These are phyloP conservation scores for Patiria miniata DNA, from an alignment of 35 echinoderm and acorn worm genomes.

Conservation along the genomic window DNA sequence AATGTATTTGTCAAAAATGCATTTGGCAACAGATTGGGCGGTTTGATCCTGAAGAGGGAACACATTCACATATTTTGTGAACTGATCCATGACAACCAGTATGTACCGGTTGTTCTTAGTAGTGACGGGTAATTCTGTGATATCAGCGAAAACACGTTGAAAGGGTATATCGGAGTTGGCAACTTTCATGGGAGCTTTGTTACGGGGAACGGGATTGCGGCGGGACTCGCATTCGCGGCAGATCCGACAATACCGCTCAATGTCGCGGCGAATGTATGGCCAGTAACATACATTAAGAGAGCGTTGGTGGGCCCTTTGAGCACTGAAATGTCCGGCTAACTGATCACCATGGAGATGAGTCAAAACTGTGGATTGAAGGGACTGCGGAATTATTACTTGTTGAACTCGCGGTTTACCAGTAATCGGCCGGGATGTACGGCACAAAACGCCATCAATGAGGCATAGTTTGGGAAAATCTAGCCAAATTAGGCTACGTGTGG, in stretches of 20 bases:
- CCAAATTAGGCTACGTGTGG: too few relatives aligned
- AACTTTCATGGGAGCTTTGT: background rate
- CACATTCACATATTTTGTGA: slow-evolving; percentile 35
- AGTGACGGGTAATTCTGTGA: slow-evolving; percentile 24
- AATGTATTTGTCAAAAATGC: background rate
- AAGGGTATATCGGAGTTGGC: background rate
- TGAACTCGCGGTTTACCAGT: background rate
- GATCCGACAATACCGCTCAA: background rate
- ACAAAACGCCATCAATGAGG: too few relatives aligned
- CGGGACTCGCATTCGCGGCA: background rate
- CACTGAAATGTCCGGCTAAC: too few relatives aligned
- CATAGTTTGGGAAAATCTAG: too few relatives aligned
- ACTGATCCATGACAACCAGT: slow-evolving; percentile 28
- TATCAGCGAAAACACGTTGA: background rate
- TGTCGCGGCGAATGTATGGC: background rate
- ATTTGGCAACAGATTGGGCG: background rate
- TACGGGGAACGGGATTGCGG: slow-evolving; percentile 3
- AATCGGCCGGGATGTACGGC: too few relatives aligned
- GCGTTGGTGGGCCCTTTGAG: too few relatives aligned
- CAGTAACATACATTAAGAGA: too few relatives aligned
- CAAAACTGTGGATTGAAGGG: too few relatives aligned
- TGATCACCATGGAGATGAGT: too few relatives aligned
- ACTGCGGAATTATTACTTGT: background rate
- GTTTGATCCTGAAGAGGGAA: background rate
- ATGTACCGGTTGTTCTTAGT: slow-evolving; percentile 13